Base-by-base conservation (phyloP, 2,113 vertebrate species). In the Arizona elegans region DNA sequence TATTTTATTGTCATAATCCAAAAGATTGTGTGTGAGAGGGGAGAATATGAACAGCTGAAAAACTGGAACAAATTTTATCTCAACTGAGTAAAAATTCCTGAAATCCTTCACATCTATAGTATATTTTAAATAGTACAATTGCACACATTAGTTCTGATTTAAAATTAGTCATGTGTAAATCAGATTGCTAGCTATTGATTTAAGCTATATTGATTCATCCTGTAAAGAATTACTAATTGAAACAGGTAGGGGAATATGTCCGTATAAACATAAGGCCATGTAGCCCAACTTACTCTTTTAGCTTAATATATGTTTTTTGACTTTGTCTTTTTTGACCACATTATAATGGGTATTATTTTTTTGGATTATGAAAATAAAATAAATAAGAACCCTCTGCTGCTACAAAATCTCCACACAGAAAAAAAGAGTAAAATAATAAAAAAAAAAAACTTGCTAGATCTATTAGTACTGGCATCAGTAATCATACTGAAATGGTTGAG, bases 271-370 rank as follows among this genome's bases (percentile, higher is more conserved):
- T 88, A 47, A 9, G 26, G 86, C 88, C 94, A 15, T 10, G 65
- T 15, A 94, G 0, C 0, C n/a, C 50, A 2, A 52, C 65, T 94
- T 62, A 91, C 43, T 88, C 50, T 0, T 26, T 53, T 33, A 47
- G 1, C 5, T 19, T 26, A 87, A 11, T 26, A 17, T 55, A 55
- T 17, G 54, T 26, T 88, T 43, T 26, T 29, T 8, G 86, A 10
- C 2, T 21, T 3, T 0, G 5, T 0, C 8, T 93, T 62, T 43
- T 59, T 6, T 52, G 89, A 53, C 3, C 19, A 81, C 52, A 88
- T 29, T 91, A 87, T 43, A 19, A 23, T 47, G 93, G 0, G 0
- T 24, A 7, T 0, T 58, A 12, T 5, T 12, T n/a, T 65, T 29
- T 12, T 5, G 62, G 62, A 65, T 29, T 65, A 29, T 29, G 62